Percentiles rank a stretch among this genome's conserved stretches.
These are phyloP conservation scores for Phataginus tricuspis DNA, from an alignment of 2,797 vertebrate genomes.

Conservation along the genomic window DNA sequence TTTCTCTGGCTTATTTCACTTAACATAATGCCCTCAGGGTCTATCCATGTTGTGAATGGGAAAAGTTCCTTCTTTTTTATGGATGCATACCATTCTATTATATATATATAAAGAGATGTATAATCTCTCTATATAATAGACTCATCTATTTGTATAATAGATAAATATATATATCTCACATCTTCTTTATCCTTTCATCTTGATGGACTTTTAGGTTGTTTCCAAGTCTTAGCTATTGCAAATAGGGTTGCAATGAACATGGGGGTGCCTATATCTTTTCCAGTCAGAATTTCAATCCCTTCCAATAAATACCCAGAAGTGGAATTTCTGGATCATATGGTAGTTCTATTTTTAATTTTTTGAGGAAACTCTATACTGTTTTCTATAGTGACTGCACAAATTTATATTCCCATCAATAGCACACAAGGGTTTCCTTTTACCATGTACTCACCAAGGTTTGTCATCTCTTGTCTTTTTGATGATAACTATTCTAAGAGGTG, in stretches of 20 bases:
- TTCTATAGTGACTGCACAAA: not conserved
- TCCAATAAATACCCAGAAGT: not conserved
- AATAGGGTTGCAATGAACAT: not conserved
- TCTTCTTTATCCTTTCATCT: not conserved
- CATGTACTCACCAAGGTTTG: not conserved
- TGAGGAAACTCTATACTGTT: not conserved
- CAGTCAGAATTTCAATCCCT: not conserved
- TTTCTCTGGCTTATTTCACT: not conserved
- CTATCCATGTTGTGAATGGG: not conserved
- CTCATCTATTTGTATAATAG: too few relatives aligned
- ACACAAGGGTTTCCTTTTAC: not conserved
- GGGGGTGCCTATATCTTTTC: not conserved
- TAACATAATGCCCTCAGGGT: not conserved
- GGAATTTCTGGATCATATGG: not conserved
- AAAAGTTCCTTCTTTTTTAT: not conserved
- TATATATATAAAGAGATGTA: too few relatives aligned
- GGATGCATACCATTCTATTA: not conserved
- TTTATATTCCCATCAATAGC: not conserved
- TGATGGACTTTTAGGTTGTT: not conserved
- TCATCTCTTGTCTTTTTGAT: not conserved
- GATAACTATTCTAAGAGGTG: not conserved
- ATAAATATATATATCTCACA: not conserved
- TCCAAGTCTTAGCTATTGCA: not conserved
- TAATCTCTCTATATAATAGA: too few relatives aligned
- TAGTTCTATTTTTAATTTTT: not conserved